Percentiles rank a stretch among this genome's conserved stretches.
phyloP scores from a whole-genome alignment of 1,140 invertebrate genomes.

The Drosophila dunni region DNA sequence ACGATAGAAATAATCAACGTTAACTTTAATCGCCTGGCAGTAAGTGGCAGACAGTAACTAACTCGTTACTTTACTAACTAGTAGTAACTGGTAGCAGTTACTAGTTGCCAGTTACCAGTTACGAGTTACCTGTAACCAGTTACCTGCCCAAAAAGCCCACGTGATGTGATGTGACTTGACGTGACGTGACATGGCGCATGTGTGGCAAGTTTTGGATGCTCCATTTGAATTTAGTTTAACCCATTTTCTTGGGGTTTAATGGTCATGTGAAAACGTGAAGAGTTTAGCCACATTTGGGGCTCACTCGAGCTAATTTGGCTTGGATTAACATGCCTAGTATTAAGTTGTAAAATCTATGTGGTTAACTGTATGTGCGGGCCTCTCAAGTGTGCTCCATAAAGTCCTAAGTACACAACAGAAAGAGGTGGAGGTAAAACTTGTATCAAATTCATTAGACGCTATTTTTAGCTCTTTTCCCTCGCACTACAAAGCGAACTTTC shows the following conservation, averaged over 20 bases:
- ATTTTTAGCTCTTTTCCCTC: constrained; percentile 24
- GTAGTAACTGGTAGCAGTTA: constrained; percentile 13
- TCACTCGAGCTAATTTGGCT: constrained; percentile 34
- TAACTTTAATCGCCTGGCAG: constrained; percentile 5
- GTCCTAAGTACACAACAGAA: constrained; percentile 71
- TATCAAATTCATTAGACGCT: constrained; percentile 54
- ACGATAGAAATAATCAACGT: background rate
- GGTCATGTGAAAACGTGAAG: constrained; percentile 46
- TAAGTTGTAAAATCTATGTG: constrained; percentile 73
- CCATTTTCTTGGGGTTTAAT: constrained; percentile 42
- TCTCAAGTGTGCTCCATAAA: constrained; percentile 54
- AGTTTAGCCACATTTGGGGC: constrained; percentile 58
- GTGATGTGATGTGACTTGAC: constrained; percentile 16
- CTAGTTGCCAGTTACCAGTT: background rate
- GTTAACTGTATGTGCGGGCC: constrained; percentile 38
- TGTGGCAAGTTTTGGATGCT: constrained; percentile 27
- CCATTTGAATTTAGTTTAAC: constrained; percentile 54
- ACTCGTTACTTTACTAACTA: constrained; percentile 9
- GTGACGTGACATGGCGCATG: constrained; percentile 11
- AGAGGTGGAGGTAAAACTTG: constrained; percentile 19
- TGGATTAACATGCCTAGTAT: constrained; percentile 65
- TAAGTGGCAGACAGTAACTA: constrained; percentile 6
- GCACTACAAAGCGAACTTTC: background rate
- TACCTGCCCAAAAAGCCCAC: constrained; percentile 2
- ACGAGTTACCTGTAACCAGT: background rate